These are phyloP conservation scores for Clinocottus analis DNA, from an alignment of 2,113 vertebrate genomes.

Conservation along the genomic window DNA sequence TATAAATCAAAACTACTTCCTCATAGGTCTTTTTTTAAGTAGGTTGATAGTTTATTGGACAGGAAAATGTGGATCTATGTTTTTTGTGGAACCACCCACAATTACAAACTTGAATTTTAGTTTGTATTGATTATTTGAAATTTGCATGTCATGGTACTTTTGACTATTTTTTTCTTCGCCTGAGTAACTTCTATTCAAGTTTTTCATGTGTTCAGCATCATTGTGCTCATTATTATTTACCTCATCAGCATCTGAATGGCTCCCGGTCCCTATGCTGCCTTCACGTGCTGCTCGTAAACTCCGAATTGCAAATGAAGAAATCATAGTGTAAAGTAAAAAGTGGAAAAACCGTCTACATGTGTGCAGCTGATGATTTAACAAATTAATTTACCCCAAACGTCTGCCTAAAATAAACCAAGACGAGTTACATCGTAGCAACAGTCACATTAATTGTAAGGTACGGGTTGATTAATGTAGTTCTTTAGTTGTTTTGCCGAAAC, in stretches of 20 bases:
- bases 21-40: background rate
- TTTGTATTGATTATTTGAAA: background rate
- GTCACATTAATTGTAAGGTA: background rate
- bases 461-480: background rate
- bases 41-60: background rate
- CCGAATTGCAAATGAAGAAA: background rate
- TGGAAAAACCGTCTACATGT: too few species aligned
- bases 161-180: background rate
- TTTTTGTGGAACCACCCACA: background rate
- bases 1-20: background rate
- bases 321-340: background rate
- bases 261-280: conserved; percentile 5
- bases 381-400: background rate
- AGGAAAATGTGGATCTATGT: background rate
- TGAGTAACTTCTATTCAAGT: background rate
- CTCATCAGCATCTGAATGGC: background rate
- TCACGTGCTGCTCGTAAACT: background rate
- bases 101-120: background rate
- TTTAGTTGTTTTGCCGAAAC: background rate
- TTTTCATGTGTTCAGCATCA: background rate
- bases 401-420: background rate
- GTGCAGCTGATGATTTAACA: background rate
- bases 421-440: background rate
- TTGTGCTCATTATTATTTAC: background rate
- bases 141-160: background rate